Conservation (phyloP, 53 echinoderm and acorn worm species). For the Astropecten irregularis region DNA sequence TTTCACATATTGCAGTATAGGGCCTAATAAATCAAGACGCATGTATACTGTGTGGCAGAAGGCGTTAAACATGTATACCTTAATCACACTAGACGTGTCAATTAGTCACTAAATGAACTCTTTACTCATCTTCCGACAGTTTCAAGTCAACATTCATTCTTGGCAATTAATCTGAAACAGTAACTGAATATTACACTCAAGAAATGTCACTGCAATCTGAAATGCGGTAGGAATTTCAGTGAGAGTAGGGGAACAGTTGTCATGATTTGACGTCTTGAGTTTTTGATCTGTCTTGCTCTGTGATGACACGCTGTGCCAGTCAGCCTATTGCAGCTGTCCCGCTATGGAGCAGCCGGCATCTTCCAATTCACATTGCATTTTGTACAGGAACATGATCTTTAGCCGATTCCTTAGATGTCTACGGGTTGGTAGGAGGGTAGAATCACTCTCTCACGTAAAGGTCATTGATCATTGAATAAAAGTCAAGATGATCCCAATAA, state of each 20-base stretch:
- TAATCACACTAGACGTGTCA: neutral
- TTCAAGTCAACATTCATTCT: neutral
- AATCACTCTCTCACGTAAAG: neutral
- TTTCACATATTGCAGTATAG: no score
- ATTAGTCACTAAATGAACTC: neutral
- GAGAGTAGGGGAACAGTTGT: constrained; percentile 29
- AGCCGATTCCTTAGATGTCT: constrained; percentile 9
- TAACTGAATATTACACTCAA: neutral
- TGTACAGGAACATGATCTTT: no score
- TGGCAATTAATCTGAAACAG: constrained; percentile 24
- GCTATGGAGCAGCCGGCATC: neutral
- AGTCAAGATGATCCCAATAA: no score
- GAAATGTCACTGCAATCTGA: constrained; percentile 20
- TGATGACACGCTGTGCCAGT: constrained; percentile 8
- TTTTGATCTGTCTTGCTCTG: neutral
- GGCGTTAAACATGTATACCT: no score
- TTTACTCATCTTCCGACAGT: neutral
- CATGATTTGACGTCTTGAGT: neutral
- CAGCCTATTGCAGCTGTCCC: constrained; percentile 21
- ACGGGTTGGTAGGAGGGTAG: neutral
- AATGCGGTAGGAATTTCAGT: neutral
- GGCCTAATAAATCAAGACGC: no score
- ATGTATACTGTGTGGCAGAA: no score
- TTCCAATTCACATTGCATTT: no score
- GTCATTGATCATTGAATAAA: neutral